These are phyloP conservation scores for Ypsolopha sequella DNA, from an alignment of 2,888 invertebrate genomes.

Conservation along the genomic window DNA sequence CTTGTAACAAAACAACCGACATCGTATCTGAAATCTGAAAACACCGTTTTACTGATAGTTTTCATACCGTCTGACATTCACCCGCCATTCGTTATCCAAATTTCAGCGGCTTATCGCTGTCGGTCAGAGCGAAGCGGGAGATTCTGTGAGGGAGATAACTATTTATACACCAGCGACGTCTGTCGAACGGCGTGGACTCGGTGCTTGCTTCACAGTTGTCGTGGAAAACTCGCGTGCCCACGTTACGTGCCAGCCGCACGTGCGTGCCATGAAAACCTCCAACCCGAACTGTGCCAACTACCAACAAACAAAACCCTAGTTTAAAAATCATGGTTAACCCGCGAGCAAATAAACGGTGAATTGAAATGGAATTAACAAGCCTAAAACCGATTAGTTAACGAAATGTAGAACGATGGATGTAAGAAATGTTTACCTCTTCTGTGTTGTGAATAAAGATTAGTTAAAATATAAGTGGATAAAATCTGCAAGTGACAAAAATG, in stretches of 20 bases:
- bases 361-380: conserved; percentile 29
- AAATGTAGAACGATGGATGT: conserved; percentile 45
- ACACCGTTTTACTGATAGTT: conserved; percentile 64
- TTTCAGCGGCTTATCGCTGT: conserved; percentile 29
- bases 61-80: conserved; percentile 56
- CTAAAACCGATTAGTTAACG: conserved; percentile 27
- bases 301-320: conserved; percentile 28
- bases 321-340: conserved; percentile 20
- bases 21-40: conserved; percentile 55
- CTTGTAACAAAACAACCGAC: conserved; percentile 62
- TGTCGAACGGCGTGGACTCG: conserved; percentile 39
- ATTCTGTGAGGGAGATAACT: conserved; percentile 42
- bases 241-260: conserved; percentile 31
- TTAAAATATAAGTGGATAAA: conserved; percentile 26
- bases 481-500: conserved; percentile 24
- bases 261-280: conserved; percentile 34
- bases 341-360: conserved; percentile 19
- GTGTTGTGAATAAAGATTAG: conserved; percentile 62
- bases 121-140: conserved; percentile 38
- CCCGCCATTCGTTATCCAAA: conserved; percentile 32
- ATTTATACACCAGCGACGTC: conserved; percentile 53
- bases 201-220: conserved; percentile 35
- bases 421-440: conserved; percentile 64
- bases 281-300: conserved; percentile 51
- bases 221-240: conserved; percentile 33